phyloP scores from a whole-genome alignment of 2,888 invertebrate species.

The Plutella xylostella region DNA sequence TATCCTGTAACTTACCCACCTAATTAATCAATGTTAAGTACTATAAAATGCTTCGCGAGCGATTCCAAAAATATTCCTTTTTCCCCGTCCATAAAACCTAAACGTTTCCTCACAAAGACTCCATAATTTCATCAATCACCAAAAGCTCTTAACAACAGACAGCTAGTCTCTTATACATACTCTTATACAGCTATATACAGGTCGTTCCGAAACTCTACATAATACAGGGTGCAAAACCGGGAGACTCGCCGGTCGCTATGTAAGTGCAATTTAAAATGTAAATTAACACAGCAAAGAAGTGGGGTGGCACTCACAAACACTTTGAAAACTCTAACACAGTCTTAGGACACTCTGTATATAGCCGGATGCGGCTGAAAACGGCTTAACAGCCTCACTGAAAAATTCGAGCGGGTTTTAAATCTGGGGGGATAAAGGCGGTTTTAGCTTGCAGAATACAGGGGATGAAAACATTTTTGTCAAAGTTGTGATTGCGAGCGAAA shows the following conservation, averaged over 20 bases:
- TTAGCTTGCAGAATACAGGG: no score
- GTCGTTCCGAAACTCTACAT: slow-evolving; percentile 12
- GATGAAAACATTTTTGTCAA: background rate
- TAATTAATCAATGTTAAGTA: no score
- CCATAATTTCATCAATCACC: no score
- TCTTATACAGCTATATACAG: slow-evolving; percentile 7
- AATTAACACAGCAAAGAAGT: slow-evolving; percentile 69
- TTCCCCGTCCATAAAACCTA: no score
- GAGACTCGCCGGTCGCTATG: slow-evolving; percentile 61
- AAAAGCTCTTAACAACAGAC: no score
- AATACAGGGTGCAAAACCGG: slow-evolving; percentile 52
- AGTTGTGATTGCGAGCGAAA: background rate
- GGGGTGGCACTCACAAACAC: slow-evolving; percentile 41
- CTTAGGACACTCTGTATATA: slow-evolving; percentile 40
- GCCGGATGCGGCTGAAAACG: background rate
- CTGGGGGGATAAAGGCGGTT: background rate
- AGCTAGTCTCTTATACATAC: no score
- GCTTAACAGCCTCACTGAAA: background rate
- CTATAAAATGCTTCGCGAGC: no score
- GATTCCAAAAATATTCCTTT: no score
- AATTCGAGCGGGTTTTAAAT: background rate
- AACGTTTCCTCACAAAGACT: no score
- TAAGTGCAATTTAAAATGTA: slow-evolving; percentile 72
- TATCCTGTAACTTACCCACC: no score
- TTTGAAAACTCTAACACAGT: slow-evolving; percentile 47